Evolutionary conservation across 2,797 vertebrate species (phyloP).

Genomic region (Sitta carolinensis): DNA sequence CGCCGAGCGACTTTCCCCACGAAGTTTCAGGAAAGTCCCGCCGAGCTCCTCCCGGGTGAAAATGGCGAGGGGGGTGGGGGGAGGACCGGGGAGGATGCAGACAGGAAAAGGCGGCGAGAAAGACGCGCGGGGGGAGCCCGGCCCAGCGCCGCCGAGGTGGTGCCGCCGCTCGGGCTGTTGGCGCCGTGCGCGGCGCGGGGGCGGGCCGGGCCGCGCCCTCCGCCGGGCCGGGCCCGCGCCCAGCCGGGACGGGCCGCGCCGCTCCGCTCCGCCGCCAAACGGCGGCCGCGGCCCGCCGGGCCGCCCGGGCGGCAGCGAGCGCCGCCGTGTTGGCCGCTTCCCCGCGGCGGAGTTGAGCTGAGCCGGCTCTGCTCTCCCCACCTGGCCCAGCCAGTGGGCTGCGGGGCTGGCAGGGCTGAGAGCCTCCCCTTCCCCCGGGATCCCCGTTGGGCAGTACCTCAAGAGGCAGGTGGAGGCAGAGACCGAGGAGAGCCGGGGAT

Average conservation of each 20-base stretch:
- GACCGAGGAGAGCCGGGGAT: neutral
- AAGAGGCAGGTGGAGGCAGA: neutral
- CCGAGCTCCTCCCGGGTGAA: neutral
- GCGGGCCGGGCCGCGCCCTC: neutral
- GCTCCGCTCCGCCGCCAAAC: constrained; percentile 2
- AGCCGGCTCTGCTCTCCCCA: neutral
- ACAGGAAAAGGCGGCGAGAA: constrained; percentile 52
- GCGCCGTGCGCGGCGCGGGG: no score
- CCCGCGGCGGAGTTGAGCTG: neutral
- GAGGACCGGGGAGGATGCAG: constrained; percentile 2
- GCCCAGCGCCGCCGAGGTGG: neutral
- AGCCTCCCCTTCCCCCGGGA: neutral
- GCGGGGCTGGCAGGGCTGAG: neutral
- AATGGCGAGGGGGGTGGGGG: neutral
- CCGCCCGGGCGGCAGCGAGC: no score
- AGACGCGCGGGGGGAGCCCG: neutral
- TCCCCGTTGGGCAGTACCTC: neutral
- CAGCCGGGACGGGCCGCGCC: neutral
- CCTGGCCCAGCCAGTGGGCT: neutral
- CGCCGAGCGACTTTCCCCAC: neutral
- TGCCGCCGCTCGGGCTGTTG: constrained; percentile 1
- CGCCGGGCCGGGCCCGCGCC: neutral
- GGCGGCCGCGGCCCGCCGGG: neutral
- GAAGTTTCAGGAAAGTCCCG: constrained; percentile 39
- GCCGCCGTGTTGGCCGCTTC: rapidly evolving